Evolutionary conservation across 2,888 invertebrate species (phyloP).

Genomic region (Rhorus exstirpatorius): DNA sequence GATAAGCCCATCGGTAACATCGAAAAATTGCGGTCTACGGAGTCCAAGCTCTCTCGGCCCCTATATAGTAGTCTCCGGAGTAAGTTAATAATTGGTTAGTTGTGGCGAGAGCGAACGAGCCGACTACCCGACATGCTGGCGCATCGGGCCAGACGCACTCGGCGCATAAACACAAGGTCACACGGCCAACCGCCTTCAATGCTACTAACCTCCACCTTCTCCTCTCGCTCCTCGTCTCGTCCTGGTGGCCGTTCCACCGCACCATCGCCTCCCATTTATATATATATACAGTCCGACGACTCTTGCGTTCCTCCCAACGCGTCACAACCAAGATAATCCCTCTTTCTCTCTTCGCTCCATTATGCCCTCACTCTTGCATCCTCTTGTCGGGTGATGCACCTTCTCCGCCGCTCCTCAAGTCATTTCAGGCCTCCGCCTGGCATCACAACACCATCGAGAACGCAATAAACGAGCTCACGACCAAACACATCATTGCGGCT

Average conservation of each 20-base stretch:
- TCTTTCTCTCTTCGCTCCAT: conserved; percentile 39
- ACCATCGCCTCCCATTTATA: not conserved
- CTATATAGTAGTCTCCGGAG: not conserved
- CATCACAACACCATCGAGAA: conserved; percentile 45
- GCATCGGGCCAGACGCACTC: conserved; percentile 75
- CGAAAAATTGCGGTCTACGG: no score
- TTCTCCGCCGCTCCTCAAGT: conserved; percentile 17
- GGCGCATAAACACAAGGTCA: conserved; percentile 84
- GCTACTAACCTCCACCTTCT: conserved; percentile 79
- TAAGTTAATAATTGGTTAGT: conserved; percentile 53
- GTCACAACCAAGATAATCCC: conserved; percentile 50
- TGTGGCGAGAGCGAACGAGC: conserved; percentile 24
- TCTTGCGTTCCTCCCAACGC: conserved; percentile 47
- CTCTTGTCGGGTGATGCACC: conserved; percentile 54
- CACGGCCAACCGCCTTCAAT: conserved; percentile 83
- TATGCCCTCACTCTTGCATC: not conserved
- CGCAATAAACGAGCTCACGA: conserved; percentile 55
- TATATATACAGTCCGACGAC: conserved; percentile 29
- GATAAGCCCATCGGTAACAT: no score
- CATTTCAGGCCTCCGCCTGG: conserved; percentile 4
- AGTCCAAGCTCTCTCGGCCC: no score
- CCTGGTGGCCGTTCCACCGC: conserved; percentile 49
- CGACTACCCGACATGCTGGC: conserved; percentile 58
- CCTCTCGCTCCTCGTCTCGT: conserved; percentile 59
- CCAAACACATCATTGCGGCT: conserved; percentile 21